Evolutionary conservation across 1,140 invertebrate genomes (phyloP), one percentile per base, ranked within the genome.

Genomic region (Diploscapter pachys): DNA sequence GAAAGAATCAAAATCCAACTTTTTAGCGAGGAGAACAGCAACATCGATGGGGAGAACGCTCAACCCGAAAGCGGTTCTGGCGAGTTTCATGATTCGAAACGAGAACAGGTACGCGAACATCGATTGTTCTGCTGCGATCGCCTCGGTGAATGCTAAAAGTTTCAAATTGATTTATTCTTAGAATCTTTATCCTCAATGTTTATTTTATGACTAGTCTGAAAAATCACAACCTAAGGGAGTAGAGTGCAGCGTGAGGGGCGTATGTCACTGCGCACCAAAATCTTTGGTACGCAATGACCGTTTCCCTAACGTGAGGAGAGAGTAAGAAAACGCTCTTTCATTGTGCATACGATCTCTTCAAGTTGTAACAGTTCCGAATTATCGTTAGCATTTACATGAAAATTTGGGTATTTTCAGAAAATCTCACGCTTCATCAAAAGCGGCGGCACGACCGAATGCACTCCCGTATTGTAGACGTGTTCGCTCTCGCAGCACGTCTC

Each of bases 41-140:
- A 85, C 75, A 55, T 84, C 84, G 9, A 79, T 53, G 3, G 83
- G 83, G 51, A 85, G 61, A 49, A 81, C 79, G 8, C 79, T 71
- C 4, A 80, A 76, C 6, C 79, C 76, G 56, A 79, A 52, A 11
- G 81, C 76, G 31, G 76, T 75, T 11, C 79, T 51, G 4, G 77
- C 71, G 54, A 75, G 83, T 3, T 78, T 64, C 48, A 85, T 63
- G 2, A 83, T n/a, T 6, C 81, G 72, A 61, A 76, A 84, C 11
- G 71, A 71, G 11, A 73, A 68, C n/a, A 83, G 52, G 57, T 83
- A 83, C 48, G 64, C 72, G 63, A 83, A 69, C 5, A 78, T 62
- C 4, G 78, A 74, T 52, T 55, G 49, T 63, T 83, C 78, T 31
- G 75, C 73, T 48, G 64, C 63, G 5, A 66, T 68, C 8, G 82